Evolutionary conservation across 2,888 invertebrate species (phyloP).

Genomic region (Drosophila neoperkinsi): DNA sequence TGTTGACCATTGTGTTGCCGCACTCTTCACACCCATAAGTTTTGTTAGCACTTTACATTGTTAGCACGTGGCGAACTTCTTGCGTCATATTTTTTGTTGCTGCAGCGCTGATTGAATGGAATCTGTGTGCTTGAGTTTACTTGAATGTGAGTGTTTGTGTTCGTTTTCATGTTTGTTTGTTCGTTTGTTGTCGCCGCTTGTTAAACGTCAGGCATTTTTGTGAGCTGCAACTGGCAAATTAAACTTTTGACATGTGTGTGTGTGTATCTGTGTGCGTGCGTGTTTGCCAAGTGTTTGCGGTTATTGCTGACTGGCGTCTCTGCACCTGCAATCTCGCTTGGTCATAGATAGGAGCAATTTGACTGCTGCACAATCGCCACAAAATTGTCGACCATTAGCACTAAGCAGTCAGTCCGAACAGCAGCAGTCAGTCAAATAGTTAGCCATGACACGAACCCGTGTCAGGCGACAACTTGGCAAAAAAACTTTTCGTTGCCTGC

Average conservation of each 20-base stretch:
- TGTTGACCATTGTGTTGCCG: conserved; percentile 4
- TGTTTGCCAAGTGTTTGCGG: conserved; percentile 47
- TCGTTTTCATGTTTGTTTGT: conserved; percentile 43
- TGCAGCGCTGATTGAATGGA: conserved; percentile 61
- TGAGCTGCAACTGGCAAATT: conserved; percentile 45
- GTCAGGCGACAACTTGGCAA: conserved; percentile 21
- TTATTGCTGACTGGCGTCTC: conserved; percentile 24
- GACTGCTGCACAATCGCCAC: conserved; percentile 43
- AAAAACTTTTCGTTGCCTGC: conserved; percentile 5
- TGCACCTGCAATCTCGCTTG: conserved; percentile 38
- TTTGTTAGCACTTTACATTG: conserved; percentile 59
- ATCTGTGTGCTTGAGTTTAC: conserved; percentile 21
- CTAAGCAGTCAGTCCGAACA: conserved; percentile 35
- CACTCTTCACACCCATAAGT: conserved; percentile 6
- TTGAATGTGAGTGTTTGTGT: conserved; percentile 8
- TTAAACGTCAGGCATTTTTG: conserved; percentile 53
- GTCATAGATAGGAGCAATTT: conserved; percentile 45
- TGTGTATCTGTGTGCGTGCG: conserved; percentile 8
- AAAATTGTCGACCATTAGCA: conserved; percentile 51
- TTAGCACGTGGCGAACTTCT: conserved; percentile 59
- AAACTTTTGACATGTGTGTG: conserved; percentile 27
- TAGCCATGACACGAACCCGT: conserved; percentile 51
- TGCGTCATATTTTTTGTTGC: conserved; percentile 24
- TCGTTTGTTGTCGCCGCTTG: conserved; percentile 54
- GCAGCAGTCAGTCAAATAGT: conserved; percentile 28